Base-by-base conservation (phyloP, 2,888 invertebrate genomes). In the Nemurella pictetii region DNA sequence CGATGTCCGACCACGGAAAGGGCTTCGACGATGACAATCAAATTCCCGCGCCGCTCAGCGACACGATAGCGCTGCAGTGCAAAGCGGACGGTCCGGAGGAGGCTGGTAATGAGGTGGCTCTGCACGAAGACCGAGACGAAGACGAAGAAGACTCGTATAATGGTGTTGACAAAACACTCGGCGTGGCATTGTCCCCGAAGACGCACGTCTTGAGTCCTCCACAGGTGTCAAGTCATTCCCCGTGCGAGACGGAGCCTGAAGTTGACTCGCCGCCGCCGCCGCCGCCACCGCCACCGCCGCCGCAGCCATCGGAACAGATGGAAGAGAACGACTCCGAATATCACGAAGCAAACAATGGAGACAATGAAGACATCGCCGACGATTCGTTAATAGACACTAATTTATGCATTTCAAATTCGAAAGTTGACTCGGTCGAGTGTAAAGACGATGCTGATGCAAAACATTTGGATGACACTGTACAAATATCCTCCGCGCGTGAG, bases 111-210 rank as follows among this genome's bases (percentile, higher is more conserved):
- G 75, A 75, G 75, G 12, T 75, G 75, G 7, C 75, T 27, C 75
- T 75, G 26, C 12, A 75, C 26, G 75, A 75, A 75, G 28, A 26
- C 12, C 20, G 9, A 75, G 26, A 75, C 3, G 55, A 55, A 7
- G 55, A 55, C 9, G 27, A 27, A 4, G 75, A 75, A n/a, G 27
- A 27, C 4, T 75, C 55, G 55, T 55, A 4, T 26, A 27, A 26
- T 26, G 26, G 75, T 75, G 28, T 75, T 75, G 75, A 75, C 75
- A 28, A 75, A 27, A 75, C 75, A 75, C 75, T 75, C 26, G 75
- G 28, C 75, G 26, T 27, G 75, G 25, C 75, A 75, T 75, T 75
- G 75, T 75, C 75, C 75, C 28, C 75, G 26, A n/a, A 75, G 27
- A 75, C 75, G 55, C 55, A 55, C 55, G 55, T 55, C 9, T 20